These are phyloP conservation scores for Morpho helenor DNA, from an alignment of 2,888 invertebrate species.

Conservation along the genomic window DNA sequence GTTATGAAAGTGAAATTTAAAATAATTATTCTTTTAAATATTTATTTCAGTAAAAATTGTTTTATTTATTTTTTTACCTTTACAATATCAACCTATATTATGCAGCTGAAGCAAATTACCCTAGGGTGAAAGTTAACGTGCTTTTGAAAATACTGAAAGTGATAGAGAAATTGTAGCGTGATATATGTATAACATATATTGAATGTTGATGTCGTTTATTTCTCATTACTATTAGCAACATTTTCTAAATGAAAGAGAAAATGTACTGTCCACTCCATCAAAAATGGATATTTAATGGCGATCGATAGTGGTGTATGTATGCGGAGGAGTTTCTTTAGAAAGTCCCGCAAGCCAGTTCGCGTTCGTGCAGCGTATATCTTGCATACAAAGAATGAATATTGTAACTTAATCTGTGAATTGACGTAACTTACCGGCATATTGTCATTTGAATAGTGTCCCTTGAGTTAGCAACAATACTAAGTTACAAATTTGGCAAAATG, in stretches of 20 bases:
- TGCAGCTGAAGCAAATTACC: no score
- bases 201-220: conserved; percentile 17
- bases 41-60: no score
- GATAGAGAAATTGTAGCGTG: no score
- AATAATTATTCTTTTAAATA: no score
- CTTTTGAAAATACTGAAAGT: no score
- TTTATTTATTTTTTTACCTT: no score
- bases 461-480: conserved; percentile 50
- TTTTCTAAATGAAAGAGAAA: conserved; percentile 27
- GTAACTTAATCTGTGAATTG: conserved; percentile 55
- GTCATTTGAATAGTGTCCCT: conserved; percentile 69
- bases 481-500: conserved; percentile 44
- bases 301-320: conserved; percentile 47
- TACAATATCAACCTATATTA: no score
- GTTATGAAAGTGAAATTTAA: no score
- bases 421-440: conserved; percentile 51
- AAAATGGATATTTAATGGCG: conserved; percentile 46
- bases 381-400: conserved; percentile 67
- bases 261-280: conserved; percentile 40
- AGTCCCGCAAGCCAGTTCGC: conserved; percentile 70
- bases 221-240: conserved; percentile 20
- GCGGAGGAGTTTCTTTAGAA: conserved; percentile 76
- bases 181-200: not conserved
- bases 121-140: no score
- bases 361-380: conserved; percentile 58